phyloP scores from a whole-genome alignment of 1,140 invertebrate genomes.

The Hyphantria cunea region DNA sequence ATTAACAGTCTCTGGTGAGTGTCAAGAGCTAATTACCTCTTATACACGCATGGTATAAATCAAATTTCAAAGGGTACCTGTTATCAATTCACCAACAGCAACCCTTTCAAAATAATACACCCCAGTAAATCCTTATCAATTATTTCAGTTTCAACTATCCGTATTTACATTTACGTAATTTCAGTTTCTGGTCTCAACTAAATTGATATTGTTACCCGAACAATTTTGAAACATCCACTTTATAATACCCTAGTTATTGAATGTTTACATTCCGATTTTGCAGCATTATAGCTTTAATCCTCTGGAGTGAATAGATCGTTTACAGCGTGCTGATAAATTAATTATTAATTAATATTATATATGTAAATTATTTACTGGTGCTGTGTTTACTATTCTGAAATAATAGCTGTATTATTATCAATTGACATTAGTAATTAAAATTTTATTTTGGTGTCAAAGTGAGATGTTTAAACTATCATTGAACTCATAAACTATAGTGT shows the following conservation, averaged over 20 bases:
- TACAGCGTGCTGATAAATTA: constrained; percentile 25
- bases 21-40: too few species aligned
- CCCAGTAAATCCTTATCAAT: constrained; percentile 24
- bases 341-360: constrained; percentile 30
- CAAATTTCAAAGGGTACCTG: constrained; percentile 13
- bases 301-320: constrained; percentile 9
- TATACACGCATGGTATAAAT: neutral
- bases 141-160: constrained; percentile 27
- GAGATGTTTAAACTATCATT: too few species aligned
- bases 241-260: neutral
- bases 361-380: constrained; percentile 29
- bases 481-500: too few species aligned
- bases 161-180: constrained; percentile 28
- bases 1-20: too few species aligned
- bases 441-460: neutral
- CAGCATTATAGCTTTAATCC: constrained; percentile 18
- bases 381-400: constrained; percentile 1
- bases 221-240: neutral
- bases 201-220: constrained; percentile 26
- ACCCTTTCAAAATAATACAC: constrained; percentile 13
- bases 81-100: constrained; percentile 13
- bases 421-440: constrained; percentile 20
- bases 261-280: constrained; percentile 18
- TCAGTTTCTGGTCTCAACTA: constrained; percentile 21
- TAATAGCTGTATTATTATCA: constrained; percentile 17